Evolutionary conservation across 2,888 invertebrate species (phyloP), one percentile per base, ranked within the genome.

Genomic region (Griposia aprilina): DNA sequence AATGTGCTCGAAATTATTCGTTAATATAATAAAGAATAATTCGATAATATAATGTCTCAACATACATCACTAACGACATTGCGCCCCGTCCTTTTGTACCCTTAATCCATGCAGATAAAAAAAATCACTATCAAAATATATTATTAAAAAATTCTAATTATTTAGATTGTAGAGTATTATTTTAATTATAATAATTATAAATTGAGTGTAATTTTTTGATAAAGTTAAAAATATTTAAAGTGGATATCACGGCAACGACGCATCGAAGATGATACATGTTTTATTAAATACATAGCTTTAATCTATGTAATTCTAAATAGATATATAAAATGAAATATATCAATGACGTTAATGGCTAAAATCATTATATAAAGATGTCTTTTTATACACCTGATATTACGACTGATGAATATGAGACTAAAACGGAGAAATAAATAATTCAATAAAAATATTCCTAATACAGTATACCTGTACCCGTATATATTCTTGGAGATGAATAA

Each of bases 331-430:
- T 90, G 83, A 88, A 88, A 89, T 88, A 88, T 89, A 90, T 89
- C 90, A 90, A 83, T 85, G 84, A 90, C 87, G 84, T 86, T 89
- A 88, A 85, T 82, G 75, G 74, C 84, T 84, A 86, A 86, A 88
- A 87, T 84, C 88, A 88, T 82, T 83, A 87, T 84, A 85, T 86
- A 83, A 83, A 82, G 89, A 87, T 84, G 88, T 87, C 89, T 89
- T 90, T 90, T 88, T 89, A 90, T 88, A 89, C 88, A 89, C 79
- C 87, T 85, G 86, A 90, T 87, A 87, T 89, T 81, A 80, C 41
- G 93, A 94, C 94, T 94, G 94, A 94, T 88, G 85, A 91, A 90
- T 82, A 91, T 90, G 93, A 93, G 93, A 94, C 93, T 94, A 91
- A 91, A 90, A 81, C 52, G 83, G 86, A 87, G 83, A 88, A 90